phyloP scores from a whole-genome alignment of 2,797 vertebrate genomes.

The Sebastolobus altivelis region DNA sequence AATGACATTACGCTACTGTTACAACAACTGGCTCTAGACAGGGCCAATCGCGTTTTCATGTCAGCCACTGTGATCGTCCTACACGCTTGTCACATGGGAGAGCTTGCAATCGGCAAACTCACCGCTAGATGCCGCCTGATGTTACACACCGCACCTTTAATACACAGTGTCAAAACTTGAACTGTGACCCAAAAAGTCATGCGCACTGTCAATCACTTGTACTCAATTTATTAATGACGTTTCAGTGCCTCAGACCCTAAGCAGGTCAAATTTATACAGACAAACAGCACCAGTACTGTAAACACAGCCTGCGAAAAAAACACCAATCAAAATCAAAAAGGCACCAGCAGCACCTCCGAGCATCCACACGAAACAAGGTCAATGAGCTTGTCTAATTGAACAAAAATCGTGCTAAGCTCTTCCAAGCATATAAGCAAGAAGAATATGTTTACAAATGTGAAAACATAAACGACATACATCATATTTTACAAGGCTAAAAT shows the following conservation, averaged over 20 bases:
- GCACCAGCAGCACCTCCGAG: not conserved
- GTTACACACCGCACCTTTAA: too few relatives aligned
- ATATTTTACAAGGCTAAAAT: not conserved
- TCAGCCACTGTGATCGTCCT: too few relatives aligned
- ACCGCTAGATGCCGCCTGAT: too few relatives aligned
- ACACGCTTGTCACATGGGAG: too few relatives aligned
- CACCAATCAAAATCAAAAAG: not conserved
- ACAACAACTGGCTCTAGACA: too few relatives aligned
- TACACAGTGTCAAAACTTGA: too few relatives aligned
- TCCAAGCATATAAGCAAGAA: not conserved
- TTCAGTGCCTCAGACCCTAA: not conserved
- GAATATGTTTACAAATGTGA: not conserved
- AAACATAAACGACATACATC: not conserved
- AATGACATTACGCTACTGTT: too few relatives aligned
- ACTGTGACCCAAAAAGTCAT: not conserved
- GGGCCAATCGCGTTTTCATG: too few relatives aligned
- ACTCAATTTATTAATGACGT: not conserved
- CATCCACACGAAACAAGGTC: not conserved
- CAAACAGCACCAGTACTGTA: not conserved
- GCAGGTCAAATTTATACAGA: not conserved
- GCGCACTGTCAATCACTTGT: not conserved
- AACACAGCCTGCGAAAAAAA: not conserved
- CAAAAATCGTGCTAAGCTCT: not conserved
- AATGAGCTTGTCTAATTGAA: not conserved
- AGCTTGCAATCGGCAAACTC: too few relatives aligned